Base-by-base conservation (phyloP, 2,888 invertebrate genomes). In the Dasysyrphus tricinctus region DNA sequence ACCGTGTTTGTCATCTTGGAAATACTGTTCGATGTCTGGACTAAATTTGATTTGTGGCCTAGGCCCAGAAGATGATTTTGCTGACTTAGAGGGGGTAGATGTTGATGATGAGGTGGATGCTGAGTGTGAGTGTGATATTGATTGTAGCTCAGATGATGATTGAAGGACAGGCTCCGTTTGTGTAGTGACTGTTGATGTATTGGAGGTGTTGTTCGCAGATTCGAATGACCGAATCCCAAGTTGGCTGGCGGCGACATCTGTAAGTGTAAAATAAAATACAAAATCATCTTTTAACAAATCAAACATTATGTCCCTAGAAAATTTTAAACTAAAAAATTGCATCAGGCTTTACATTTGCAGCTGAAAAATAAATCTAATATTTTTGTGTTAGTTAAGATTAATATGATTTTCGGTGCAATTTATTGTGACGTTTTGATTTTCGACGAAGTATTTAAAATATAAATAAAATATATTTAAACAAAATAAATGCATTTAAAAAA, bases 81-180 rank as follows among this genome's bases (percentile, higher is more conserved):
- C 93, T 94, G 94, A 93, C 94, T 94, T 92, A 93, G 94, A 91
- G 91, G 92, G 91, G 90, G 92, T 91, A 90, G 91, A 91, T 91
- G 92, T 90, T 93, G 94, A 90, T 93, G 93, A 93, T 94, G 94
- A 92, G 93, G 94, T 91, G 90, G 92, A 92, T 90, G 92, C 90
- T 90, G 92, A 90, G 90, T 92, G 91, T 90, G 92, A 90, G 90
- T 92, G 91, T 91, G 91, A 91, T 94, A 94, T 91, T 95, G 95
- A 91, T 94, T 94, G 93, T 94, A 95, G 92, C 95, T 95, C 93
- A 95, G 94, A 92, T 95, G 95, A 92, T 95, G 95, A 93, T 95
- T 95, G 94, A 95, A 94, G 91, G 95, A 95, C 90, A 94, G 95
- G 93, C 94, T 95, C 94, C 94, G 94, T 94, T 94, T 95, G 94